Evolutionary conservation across 1,140 invertebrate species (phyloP), one percentile per base, ranked within the genome.

Genomic region (Pogonomyrmex californicus): DNA sequence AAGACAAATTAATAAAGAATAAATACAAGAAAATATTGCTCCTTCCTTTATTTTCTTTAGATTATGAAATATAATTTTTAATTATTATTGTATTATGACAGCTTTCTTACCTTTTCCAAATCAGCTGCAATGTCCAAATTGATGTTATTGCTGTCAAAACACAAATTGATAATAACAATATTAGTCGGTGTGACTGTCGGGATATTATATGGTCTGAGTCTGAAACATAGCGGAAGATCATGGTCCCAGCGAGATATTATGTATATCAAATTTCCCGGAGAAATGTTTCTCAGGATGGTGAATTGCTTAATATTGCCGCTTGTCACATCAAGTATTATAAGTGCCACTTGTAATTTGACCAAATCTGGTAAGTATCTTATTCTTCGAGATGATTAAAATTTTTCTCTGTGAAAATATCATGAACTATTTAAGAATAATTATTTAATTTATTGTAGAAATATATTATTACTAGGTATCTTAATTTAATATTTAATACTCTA

Each of bases 251-350:
- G 95, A 81, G 91, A 94, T 76, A 88, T 95, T n/a, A 96, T 96
- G 95, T 97, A 97, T 92, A 94, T 97, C 17, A 95, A 96, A 83
- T 96, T 96, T 91, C 92, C 95, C 38, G 96, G 96, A 49, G 96
- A 97, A 86, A 86, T 97, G n/a, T 97, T 97, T 92, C 93, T 97
- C n/a, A 95, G 96, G 51, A 95, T 96, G 93, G 94, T 97, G 36
- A 97, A 97, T 91, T 96, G 95, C 81, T 94, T 97, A 51, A 97
- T 97, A 90, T 91, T 97, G 51, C 97, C 97, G 2, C 94, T 97
- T 62, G 95, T 97, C 78, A 95, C 96, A 12, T 96, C 96, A 4
- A 97, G 96, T 65, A 95, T 97, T 56, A 94, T 97, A 14, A 96
- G 96, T 60, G 96, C 96, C 14, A 95, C 96, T 78, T 96, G 96